These are phyloP conservation scores for Eciton burchellii DNA, from an alignment of 1,140 invertebrate species.

Conservation along the genomic window DNA sequence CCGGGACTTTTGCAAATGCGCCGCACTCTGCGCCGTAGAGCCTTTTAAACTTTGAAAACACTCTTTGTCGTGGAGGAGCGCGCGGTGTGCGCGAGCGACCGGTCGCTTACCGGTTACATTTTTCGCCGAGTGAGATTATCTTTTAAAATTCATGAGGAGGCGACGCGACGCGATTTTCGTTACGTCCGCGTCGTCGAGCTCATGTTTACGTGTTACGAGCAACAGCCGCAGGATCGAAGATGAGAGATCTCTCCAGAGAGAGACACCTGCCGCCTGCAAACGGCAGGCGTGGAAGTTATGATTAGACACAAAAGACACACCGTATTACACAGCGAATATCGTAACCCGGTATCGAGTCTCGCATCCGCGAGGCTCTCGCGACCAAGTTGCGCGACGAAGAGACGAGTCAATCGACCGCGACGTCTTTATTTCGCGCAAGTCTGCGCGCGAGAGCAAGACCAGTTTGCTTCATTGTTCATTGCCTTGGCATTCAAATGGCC, in stretches of 20 bases:
- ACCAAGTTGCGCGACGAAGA: constrained; percentile 22
- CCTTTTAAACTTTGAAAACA: constrained; percentile 49
- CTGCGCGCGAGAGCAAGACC: neutral
- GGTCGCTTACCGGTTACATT: constrained; percentile 39
- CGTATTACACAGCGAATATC: too few species aligned
- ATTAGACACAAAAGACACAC: neutral
- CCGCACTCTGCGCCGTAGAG: constrained; percentile 33
- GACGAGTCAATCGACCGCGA: neutral
- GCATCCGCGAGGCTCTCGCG: constrained; percentile 20
- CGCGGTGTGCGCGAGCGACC: neutral
- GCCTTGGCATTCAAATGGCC: constrained; percentile 55
- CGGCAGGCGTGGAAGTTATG: too few species aligned
- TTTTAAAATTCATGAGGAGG: constrained; percentile 7
- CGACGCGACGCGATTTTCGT: neutral
- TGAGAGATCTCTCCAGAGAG: too few species aligned
- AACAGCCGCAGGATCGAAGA: too few species aligned
- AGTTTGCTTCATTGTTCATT: constrained; percentile 52
- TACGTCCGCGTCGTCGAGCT: neutral
- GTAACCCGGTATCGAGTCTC: neutral
- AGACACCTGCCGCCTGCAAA: too few species aligned
- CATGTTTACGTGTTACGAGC: neutral
- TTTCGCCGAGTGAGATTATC: neutral
- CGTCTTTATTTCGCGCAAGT: constrained; percentile 33
- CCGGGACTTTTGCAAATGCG: constrained; percentile 46
- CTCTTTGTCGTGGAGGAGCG: constrained; percentile 48